Base-by-base conservation (phyloP, 2,797 vertebrate genomes). In the Sebastes matsubarae region DNA sequence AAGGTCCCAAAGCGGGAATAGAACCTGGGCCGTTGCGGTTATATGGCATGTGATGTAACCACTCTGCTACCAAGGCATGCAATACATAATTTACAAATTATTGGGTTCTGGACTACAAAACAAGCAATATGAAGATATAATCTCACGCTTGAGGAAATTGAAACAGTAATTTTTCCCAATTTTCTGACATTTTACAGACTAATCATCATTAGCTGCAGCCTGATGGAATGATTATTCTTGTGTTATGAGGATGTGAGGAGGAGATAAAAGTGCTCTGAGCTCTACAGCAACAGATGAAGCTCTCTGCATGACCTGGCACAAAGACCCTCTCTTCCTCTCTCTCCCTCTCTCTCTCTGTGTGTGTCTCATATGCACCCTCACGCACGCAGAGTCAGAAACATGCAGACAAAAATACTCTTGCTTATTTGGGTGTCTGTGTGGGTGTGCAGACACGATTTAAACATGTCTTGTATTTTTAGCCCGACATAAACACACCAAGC, bases 281-380 rank as follows among this genome's bases (percentile, higher is more conserved):
- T 58, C 67, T 81, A 68, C 80, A 83, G 86, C 85, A 89, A 92
- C 93, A 94, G 93, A 93, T 91, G 93, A 94, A 91, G 91, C 86
- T 91, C 94, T 83, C 94, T 79, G 87, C 89, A 88, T 87, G 93
- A 92, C 75, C 72, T 93, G 92, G 90, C 90, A 92, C 72, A 69
- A 36, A 55, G 25, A 58, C 75, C 42, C 50, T 22, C 18, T 57
- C 18, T 57, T 8, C 16, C 54, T 59, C 54, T 24, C 63, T 13
- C 27, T 52, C 65, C n/a, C 42, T 13, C 27, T 38, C 65, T 25
- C 36, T 20, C 36, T 25, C 29, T 38, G 9, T 20, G 18, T 4
- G 46, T 50, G 46, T 50, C 60, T 58, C 59, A 64, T 29, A 68
- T 75, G 50, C 61, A 55, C 38, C 32, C 67, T 64, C 27, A 68